Percentiles rank a stretch among this genome's conserved stretches.
Conservation (phyloP, 2,113 vertebrate species). For the Erythrocercus mccallii region DNA sequence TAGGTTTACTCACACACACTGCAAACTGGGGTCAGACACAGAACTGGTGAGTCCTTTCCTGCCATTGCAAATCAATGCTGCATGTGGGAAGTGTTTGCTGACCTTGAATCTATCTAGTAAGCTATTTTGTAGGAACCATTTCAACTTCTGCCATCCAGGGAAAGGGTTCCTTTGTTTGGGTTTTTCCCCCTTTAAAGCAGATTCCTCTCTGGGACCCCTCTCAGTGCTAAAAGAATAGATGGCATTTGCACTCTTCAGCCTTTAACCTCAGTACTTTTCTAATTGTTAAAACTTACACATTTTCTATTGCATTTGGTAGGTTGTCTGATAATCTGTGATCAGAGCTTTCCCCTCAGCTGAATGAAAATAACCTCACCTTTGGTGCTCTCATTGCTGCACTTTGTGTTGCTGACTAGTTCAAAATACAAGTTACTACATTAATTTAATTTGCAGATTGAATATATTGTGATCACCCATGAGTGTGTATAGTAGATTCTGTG, state of each 20-base stretch:
- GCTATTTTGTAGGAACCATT: neutral
- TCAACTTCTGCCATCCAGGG: neutral
- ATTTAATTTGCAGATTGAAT: neutral
- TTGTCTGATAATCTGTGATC: neutral
- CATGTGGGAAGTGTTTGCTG: neutral
- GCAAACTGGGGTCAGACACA: neutral
- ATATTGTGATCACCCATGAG: neutral
- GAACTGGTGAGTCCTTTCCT: neutral
- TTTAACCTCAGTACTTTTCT: neutral
- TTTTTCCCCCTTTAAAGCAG: rapidly evolving
- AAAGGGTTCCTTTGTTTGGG: rapidly evolving
- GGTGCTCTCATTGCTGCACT: neutral
- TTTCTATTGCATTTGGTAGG: neutral
- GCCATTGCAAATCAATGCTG: neutral
- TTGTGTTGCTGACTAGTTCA: neutral
- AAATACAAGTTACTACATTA: neutral
- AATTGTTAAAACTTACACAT: neutral
- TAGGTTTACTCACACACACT: neutral
- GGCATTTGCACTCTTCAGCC: neutral
- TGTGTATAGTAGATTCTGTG: neutral
- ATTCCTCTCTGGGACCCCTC: neutral
- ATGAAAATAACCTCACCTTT: neutral
- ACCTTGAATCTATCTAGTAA: neutral
- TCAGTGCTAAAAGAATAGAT: neutral
- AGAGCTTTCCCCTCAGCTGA: neutral